A percentile compares a stretch with the other conserved stretches of the same genome.
Evolutionary conservation across 2,888 invertebrate species (phyloP).

Genomic region (Lasioglossum pauxillum): DNA sequence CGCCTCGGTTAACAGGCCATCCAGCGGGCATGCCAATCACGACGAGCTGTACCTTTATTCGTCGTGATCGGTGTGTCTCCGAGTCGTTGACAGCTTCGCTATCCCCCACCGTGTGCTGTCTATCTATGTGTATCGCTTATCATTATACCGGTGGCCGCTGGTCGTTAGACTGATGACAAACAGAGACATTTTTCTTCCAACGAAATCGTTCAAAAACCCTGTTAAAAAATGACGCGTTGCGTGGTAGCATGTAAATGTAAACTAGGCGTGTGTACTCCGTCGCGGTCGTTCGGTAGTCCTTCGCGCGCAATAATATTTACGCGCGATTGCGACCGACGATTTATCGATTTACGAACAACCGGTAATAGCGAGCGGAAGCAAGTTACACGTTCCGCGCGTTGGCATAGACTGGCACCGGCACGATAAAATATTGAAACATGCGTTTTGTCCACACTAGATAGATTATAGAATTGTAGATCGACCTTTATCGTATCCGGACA

Average conservation of each 20-base stretch:
- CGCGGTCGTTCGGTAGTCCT: neutral
- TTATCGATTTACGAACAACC: neutral
- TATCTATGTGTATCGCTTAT: neutral
- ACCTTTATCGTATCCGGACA: no score
- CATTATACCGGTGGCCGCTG: neutral
- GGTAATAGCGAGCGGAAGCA: neutral
- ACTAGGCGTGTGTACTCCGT: neutral
- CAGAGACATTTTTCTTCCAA: no score
- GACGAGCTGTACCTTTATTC: neutral
- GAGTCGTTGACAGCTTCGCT: neutral
- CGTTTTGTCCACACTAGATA: no score
- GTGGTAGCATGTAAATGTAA: neutral
- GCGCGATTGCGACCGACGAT: neutral
- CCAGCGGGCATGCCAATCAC: neutral
- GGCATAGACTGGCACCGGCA: no score
- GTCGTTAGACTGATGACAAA: neutral
- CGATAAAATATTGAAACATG: no score
- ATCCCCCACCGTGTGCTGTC: neutral
- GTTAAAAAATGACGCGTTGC: neutral
- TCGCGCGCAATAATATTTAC: neutral
- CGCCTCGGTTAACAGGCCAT: neutral
- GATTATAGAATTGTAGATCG: no score
- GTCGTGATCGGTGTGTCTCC: neutral
- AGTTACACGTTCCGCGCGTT: neutral
- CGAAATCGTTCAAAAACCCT: neutral